Base-by-base conservation (phyloP, 2,888 invertebrate genomes). In the Mayetiola destructor region DNA sequence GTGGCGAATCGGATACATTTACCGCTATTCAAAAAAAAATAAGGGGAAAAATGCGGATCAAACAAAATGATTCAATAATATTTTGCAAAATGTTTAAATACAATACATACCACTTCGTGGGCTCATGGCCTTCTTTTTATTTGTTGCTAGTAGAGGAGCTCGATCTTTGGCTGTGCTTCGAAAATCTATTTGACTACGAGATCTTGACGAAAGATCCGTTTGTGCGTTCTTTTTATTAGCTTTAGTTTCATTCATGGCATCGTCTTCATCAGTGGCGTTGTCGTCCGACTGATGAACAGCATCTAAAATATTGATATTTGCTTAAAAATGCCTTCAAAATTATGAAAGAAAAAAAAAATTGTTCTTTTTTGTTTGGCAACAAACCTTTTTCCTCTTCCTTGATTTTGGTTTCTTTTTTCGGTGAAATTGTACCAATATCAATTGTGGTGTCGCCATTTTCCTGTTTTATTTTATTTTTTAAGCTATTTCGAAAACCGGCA, bases 1-100 rank as follows among this genome's bases (percentile, higher is more conserved):
- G 61, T 14, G 61, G 62, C 30, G 61, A 60, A 30, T 61, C 62
- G 59, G 29, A 27, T 27, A 16, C 23, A 27, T 27, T 48, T 27
- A 23, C 48, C 16, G 48, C 48, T 48, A 10, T n/a, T 27, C 4
- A n/a, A 18, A 8, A n/a, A n/a, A 18, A 42, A 42, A 42, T 42
- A 21, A 8, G 23, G 3, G 6, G 16, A 20, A 39, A 16, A 39
- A 39, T 39, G 16, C 12, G 42, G 10, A 14, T 23, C 12, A n/a
- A 48, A 4, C n/a, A 6, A 27, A 2, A 23, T 21, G 9, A 18
- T 21, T 23, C 10, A 42, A 42, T 12, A n/a, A n/a, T n/a, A 39
- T 39, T 18, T 39, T 23, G n/a, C n/a, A n/a, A n/a, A n/a, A n/a
- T n/a, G n/a, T n/a, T n/a, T n/a, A n/a, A n/a, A n/a, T n/a, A n/a